A percentile compares a stretch with the other conserved stretches of the same genome.
Evolutionary conservation across 2,797 vertebrate genomes (phyloP).

Genomic region (Clarias pachynema): DNA sequence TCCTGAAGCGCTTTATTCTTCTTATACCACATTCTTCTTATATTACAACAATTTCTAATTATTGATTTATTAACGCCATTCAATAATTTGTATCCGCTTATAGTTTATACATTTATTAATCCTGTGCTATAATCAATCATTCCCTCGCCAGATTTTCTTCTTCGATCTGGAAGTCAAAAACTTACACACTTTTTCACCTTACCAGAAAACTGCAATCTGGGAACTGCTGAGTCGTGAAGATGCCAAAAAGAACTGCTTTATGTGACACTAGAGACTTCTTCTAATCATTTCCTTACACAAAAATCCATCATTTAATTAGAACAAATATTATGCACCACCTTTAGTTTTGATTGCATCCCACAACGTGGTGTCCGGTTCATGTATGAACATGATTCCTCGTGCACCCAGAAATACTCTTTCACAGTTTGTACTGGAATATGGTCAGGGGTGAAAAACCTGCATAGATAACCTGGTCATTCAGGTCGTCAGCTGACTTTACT

Average conservation of each 20-base stretch:
- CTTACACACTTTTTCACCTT: not conserved
- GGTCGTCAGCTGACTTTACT: no score
- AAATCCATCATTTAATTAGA: not conserved
- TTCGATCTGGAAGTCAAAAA: not conserved
- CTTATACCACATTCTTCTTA: not conserved
- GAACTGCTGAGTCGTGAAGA: not conserved
- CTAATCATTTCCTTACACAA: not conserved
- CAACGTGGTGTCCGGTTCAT: no score
- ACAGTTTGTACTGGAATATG: no score
- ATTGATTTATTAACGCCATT: not conserved
- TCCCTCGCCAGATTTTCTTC: not conserved
- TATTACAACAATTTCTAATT: not conserved
- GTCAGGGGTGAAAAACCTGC: no score
- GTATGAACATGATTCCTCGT: no score
- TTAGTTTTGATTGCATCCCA: no score
- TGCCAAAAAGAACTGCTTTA: not conserved
- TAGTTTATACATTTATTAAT: not conserved
- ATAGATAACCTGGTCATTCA: no score
- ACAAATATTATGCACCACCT: not conserved
- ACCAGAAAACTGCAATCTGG: not conserved
- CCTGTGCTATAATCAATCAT: not conserved
- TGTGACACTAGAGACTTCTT: not conserved
- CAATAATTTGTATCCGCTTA: not conserved
- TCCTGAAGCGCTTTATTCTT: not conserved
- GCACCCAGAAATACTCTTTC: no score